Conservation (phyloP, 2,113 vertebrate genomes). For the Pollimyrus isidori region DNA sequence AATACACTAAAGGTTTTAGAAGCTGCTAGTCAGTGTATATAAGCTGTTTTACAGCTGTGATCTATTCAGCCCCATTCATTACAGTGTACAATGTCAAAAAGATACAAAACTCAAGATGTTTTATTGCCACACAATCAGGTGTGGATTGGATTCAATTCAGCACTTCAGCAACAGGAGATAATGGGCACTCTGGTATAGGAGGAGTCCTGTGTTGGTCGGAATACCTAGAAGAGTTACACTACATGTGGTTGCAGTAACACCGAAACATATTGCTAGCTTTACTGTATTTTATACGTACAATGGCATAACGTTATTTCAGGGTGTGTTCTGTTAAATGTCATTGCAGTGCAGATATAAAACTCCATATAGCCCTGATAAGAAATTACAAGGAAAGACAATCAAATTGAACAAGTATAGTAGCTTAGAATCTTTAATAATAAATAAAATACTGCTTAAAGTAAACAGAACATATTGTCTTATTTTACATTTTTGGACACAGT, state of each 20-base stretch:
- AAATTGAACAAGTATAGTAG: neutral
- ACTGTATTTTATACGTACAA: neutral
- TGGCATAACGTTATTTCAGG: neutral
- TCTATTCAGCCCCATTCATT: neutral
- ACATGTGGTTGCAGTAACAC: neutral
- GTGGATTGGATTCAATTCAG: neutral
- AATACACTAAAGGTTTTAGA: neutral
- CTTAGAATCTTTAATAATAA: neutral
- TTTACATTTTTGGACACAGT: neutral
- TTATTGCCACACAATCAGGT: neutral
- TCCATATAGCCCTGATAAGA: neutral
- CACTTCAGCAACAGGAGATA: neutral
- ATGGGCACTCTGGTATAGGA: neutral
- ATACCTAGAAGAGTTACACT: neutral
- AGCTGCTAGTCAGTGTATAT: neutral
- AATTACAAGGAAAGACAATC: neutral
- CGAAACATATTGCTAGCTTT: neutral
- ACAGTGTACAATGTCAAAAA: neutral
- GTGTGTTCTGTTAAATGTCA: neutral
- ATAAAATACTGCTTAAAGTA: neutral
- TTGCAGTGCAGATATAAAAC: neutral
- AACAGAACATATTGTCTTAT: neutral
- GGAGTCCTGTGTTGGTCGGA: neutral
- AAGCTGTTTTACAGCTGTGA: neutral
- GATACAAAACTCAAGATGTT: neutral